Percentiles rank a stretch among this genome's conserved stretches.
Evolutionary conservation across 2,113 vertebrate genomes (phyloP).

Genomic region (Syrrhaptes paradoxus): DNA sequence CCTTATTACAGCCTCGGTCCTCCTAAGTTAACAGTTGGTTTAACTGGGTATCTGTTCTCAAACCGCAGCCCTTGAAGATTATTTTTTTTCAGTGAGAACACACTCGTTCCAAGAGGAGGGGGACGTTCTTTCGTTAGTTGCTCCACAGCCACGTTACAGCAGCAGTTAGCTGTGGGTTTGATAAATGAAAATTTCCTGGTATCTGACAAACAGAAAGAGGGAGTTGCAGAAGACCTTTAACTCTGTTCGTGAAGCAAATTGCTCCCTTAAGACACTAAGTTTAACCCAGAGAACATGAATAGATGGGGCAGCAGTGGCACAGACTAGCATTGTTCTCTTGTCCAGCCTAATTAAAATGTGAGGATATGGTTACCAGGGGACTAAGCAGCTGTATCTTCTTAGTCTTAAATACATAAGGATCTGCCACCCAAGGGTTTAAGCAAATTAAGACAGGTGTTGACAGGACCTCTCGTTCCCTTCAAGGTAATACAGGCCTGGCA

Average conservation of each 20-base stretch:
- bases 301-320: accelerated
- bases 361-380: not conserved
- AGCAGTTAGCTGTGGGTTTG: not conserved
- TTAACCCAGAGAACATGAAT: not conserved
- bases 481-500: accelerated
- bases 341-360: not conserved
- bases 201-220: not conserved
- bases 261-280: not conserved
- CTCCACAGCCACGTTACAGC: not conserved
- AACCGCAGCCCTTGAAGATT: not conserved
- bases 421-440: not conserved
- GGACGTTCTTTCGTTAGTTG: not conserved
- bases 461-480: not conserved
- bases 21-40: not conserved
- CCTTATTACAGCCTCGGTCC: not conserved
- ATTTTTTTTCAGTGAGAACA: not conserved
- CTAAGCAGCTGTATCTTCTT: not conserved
- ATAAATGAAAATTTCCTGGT: not conserved
- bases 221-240: not conserved
- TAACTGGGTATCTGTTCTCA: not conserved
- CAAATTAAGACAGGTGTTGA: not conserved
- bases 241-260: not conserved
- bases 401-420: not conserved
- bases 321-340: accelerated
- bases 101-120: not conserved